phyloP scores from a whole-genome alignment of 2,113 vertebrate genomes.

The Ochotona curzoniae region DNA sequence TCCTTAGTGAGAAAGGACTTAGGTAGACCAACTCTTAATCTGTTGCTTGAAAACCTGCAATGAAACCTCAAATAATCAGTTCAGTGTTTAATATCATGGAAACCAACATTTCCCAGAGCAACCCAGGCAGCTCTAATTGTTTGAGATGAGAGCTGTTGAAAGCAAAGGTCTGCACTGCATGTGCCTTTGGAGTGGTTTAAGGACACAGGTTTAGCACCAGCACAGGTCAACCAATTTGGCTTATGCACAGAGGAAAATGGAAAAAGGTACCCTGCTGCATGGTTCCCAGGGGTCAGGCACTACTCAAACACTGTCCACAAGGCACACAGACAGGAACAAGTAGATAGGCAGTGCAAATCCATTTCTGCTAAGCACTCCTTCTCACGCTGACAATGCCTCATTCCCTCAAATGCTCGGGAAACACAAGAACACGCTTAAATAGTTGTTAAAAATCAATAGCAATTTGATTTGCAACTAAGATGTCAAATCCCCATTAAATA shows the following conservation, averaged over 20 bases:
- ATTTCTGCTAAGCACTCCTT: slow-evolving; percentile 44
- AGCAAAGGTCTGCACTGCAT: slow-evolving; percentile 48
- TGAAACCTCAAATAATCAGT: slow-evolving; percentile 20
- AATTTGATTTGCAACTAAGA: background rate
- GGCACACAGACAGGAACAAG: slow-evolving; percentile 58
- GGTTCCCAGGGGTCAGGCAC: background rate
- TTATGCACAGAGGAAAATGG: slow-evolving; percentile 53
- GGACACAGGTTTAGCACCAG: slow-evolving; percentile 27
- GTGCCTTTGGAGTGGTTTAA: slow-evolving; percentile 44
- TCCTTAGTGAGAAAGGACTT: background rate
- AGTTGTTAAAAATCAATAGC: slow-evolving; percentile 8
- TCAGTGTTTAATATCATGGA: slow-evolving; percentile 41
- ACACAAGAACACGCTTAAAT: slow-evolving; percentile 23
- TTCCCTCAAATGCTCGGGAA: slow-evolving; percentile 50
- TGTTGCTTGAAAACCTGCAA: slow-evolving; percentile 24
- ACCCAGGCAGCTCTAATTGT: slow-evolving; percentile 40
- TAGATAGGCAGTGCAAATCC: slow-evolving; percentile 50
- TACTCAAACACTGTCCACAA: slow-evolving; percentile 48
- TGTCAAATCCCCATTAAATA: background rate
- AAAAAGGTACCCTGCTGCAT: slow-evolving; percentile 1
- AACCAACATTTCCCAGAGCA: slow-evolving; percentile 39
- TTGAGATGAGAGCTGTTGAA: slow-evolving; percentile 55
- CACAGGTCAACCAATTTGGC: slow-evolving; percentile 61
- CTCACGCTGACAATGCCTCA: slow-evolving; percentile 26
- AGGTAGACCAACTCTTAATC: background rate